phyloP scores from a whole-genome alignment of 1,140 invertebrate species.

The Drosophila murphyi region DNA sequence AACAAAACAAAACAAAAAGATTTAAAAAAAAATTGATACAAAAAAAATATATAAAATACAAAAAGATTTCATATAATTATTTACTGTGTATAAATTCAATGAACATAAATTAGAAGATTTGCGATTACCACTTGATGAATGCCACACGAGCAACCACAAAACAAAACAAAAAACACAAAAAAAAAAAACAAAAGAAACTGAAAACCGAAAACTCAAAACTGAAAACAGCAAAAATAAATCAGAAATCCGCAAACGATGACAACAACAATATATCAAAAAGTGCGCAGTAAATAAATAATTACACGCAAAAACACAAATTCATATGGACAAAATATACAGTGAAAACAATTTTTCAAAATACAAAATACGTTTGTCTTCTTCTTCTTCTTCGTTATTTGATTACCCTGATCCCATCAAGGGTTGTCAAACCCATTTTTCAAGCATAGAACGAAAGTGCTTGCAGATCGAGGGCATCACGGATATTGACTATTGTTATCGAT shows the following conservation, averaged over 20 bases:
- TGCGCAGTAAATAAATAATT: slow-evolving; percentile 32
- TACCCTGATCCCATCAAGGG: too few species aligned
- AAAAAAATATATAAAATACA: slow-evolving; percentile 37
- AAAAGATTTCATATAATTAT: slow-evolving; percentile 66
- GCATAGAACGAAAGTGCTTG: too few species aligned
- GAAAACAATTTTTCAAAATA: slow-evolving; percentile 55
- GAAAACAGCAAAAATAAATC: too few species aligned
- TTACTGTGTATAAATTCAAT: slow-evolving; percentile 59
- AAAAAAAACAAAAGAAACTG: neutral
- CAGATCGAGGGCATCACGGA: too few species aligned
- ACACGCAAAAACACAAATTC: slow-evolving; percentile 24
- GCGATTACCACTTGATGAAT: slow-evolving; percentile 53
- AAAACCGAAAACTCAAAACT: too few species aligned
- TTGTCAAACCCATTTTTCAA: too few species aligned
- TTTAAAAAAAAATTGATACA: slow-evolving; percentile 48
- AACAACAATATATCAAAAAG: slow-evolving; percentile 25
- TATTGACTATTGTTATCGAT: too few species aligned
- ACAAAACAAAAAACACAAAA: slow-evolving; percentile 31
- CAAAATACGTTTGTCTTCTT: slow-evolving; percentile 32
- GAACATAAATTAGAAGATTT: slow-evolving; percentile 51
- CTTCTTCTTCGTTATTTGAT: too few species aligned
- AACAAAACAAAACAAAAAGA: slow-evolving; percentile 47
- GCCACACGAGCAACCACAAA: slow-evolving; percentile 45
- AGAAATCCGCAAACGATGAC: neutral
- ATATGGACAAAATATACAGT: slow-evolving; percentile 56